phyloP scores from a whole-genome alignment of 2,888 invertebrate genomes.

The Aplocera efformata region DNA sequence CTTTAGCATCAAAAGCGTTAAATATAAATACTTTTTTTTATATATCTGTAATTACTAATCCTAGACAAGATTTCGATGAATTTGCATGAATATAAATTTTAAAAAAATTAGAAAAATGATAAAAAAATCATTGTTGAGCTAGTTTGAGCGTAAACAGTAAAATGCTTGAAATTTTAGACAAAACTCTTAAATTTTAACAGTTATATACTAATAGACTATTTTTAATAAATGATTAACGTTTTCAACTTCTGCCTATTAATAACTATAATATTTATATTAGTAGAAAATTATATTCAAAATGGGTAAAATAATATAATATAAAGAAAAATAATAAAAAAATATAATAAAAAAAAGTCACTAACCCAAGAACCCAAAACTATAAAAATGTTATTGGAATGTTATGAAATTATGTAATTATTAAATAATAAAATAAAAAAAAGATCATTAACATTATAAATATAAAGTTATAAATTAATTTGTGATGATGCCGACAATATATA shows the following conservation, averaged over 20 bases:
- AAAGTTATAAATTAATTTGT: constrained; percentile 2
- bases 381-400: constrained; percentile 25
- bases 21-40: constrained; percentile 27
- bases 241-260: constrained; percentile 4
- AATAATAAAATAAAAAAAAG: constrained; percentile 1
- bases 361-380: constrained; percentile 14
- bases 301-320: constrained; percentile 3
- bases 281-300: neutral
- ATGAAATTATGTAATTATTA: constrained; percentile 10
- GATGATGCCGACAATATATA: constrained; percentile 1
- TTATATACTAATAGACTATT: constrained; percentile 21
- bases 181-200: constrained; percentile 23
- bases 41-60: constrained; percentile 26
- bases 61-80: constrained; percentile 35
- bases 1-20: constrained; percentile 38
- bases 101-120: constrained; percentile 1
- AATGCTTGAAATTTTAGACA: constrained; percentile 23
- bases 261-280: constrained; percentile 1
- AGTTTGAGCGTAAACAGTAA: constrained; percentile 38
- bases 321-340: constrained; percentile 8
- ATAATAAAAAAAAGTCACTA: constrained; percentile 5
- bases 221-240: constrained; percentile 31
- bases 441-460: constrained; percentile 1
- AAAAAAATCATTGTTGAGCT: constrained; percentile 28
- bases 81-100: constrained; percentile 14